These are phyloP conservation scores for Meda fulgida DNA, from an alignment of 2,797 vertebrate species.

Conservation along the genomic window DNA sequence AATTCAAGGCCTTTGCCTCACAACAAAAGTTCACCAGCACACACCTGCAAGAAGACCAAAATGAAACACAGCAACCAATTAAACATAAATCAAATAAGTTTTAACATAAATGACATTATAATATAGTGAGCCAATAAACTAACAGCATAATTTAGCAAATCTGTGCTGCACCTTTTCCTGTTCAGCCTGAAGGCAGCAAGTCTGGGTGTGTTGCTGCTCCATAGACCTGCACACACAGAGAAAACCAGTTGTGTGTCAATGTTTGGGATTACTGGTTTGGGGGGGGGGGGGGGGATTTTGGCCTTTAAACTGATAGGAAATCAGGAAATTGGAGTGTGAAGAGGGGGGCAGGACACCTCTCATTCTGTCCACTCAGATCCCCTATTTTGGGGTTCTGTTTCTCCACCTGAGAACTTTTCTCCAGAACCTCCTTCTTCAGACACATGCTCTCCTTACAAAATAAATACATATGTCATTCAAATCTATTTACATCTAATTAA, in stretches of 20 bases:
- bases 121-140: not conserved
- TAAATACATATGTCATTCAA: not conserved
- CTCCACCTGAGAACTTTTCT: conserved; percentile 83
- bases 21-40: not conserved
- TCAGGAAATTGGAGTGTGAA: not conserved
- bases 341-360: conserved; percentile 71
- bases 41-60: not conserved
- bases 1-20: not conserved
- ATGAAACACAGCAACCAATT: not conserved
- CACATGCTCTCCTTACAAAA: conserved; percentile 82
- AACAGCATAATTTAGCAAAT: not conserved
- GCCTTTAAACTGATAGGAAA: not conserved
- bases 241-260: not conserved
- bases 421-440: conserved; percentile 84
- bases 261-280: not conserved
- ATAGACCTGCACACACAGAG: conserved; percentile 71
- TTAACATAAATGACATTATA: not conserved
- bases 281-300: not conserved
- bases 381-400: conserved; percentile 85
- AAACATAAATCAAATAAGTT: not conserved
- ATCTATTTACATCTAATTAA: not conserved
- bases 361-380: conserved; percentile 80
- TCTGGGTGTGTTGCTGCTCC: conserved; percentile 82
- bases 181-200: conserved; percentile 80
- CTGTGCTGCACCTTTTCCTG: conserved; percentile 81